phyloP scores from a whole-genome alignment of 1,140 invertebrate genomes.

The Eulimnadia texana region DNA sequence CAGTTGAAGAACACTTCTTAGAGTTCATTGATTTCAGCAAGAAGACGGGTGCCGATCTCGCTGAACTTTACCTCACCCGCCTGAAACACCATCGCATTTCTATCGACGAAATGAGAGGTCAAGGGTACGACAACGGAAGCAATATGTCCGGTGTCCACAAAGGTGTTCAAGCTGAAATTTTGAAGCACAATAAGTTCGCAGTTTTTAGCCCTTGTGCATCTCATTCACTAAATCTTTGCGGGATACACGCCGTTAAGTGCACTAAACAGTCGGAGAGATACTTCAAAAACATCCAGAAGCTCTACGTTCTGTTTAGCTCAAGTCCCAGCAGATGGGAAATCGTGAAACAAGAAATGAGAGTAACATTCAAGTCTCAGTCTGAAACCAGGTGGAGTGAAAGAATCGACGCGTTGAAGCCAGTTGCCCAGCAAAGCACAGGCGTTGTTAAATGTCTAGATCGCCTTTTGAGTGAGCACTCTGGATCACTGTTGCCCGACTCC shows the following conservation, averaged over 20 bases:
- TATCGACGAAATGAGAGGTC: conserved; percentile 17
- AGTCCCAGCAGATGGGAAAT: background rate
- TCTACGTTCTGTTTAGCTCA: background rate
- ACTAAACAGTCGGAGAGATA: background rate
- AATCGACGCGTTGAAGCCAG: too few species aligned
- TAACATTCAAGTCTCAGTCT: background rate
- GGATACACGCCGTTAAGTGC: too few species aligned
- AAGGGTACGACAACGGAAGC: conserved; percentile 28
- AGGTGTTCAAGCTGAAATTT: conserved; percentile 25
- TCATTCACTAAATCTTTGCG: background rate
- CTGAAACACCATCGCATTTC: background rate
- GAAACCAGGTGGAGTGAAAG: background rate
- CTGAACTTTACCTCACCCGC: background rate
- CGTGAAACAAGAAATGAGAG: background rate
- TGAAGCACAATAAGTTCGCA: conserved; percentile 29
- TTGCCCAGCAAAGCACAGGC: background rate
- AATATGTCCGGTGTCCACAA: conserved; percentile 27
- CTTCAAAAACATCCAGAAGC: background rate
- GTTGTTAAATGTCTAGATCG: background rate
- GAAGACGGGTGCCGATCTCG: background rate
- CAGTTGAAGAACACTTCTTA: background rate
- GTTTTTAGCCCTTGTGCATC: background rate
- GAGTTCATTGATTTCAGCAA: background rate
- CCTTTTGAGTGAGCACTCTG: background rate
- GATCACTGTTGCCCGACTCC: background rate